phyloP scores from a whole-genome alignment of 2,888 invertebrate species.

The Hesperia comma region DNA sequence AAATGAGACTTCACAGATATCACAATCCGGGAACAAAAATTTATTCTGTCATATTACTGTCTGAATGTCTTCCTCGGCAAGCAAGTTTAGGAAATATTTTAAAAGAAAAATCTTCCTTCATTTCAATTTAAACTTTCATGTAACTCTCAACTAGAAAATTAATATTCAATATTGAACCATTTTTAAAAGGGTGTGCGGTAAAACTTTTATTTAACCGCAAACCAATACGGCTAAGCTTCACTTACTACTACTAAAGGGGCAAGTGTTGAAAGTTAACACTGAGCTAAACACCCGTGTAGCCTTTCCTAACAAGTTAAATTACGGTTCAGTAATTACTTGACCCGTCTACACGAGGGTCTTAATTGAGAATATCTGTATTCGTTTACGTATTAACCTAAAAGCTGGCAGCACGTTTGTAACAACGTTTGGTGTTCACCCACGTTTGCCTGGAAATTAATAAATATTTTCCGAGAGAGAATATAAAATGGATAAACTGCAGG shows the following conservation, averaged over 20 bases:
- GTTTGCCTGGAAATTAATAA: conserved; percentile 59
- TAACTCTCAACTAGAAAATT: too few species aligned
- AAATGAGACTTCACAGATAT: too few species aligned
- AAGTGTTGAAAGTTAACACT: conserved; percentile 32
- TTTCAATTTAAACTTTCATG: neutral
- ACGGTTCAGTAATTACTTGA: conserved; percentile 32
- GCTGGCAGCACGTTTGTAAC: conserved; percentile 20
- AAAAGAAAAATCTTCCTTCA: neutral
- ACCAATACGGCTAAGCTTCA: conserved; percentile 21
- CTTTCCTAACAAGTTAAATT: conserved; percentile 34
- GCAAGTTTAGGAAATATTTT: too few species aligned
- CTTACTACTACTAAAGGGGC: conserved; percentile 29
- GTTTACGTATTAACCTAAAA: conserved; percentile 20
- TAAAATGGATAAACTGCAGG: conserved; percentile 66
- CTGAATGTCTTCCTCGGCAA: too few species aligned
- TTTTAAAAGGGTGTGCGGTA: neutral
- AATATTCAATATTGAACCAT: too few species aligned
- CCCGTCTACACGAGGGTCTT: conserved; percentile 21
- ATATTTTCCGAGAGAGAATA: conserved; percentile 61
- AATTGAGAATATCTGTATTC: conserved; percentile 28
- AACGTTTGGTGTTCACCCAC: conserved; percentile 23
- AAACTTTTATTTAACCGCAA: conserved; percentile 24
- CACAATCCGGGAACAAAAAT: too few species aligned
- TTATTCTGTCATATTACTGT: too few species aligned
- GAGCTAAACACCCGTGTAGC: conserved; percentile 30